Evolutionary conservation across 2,888 invertebrate species (phyloP).

Genomic region (Eurois occulta): DNA sequence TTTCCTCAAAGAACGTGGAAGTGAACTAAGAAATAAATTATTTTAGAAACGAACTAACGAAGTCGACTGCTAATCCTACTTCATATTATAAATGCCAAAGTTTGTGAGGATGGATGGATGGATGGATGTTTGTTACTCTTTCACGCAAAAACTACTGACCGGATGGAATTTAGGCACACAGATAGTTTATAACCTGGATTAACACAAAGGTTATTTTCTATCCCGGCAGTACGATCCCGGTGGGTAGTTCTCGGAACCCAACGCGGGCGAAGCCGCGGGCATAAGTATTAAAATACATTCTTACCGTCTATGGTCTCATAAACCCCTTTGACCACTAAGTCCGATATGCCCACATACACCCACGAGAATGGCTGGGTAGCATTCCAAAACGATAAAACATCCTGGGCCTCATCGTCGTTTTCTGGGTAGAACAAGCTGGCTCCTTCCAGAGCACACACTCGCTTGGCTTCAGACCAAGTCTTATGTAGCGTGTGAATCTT

Average conservation of each 20-base stretch:
- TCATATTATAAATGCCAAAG: too few species aligned
- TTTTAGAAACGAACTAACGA: background rate
- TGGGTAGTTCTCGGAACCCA: too few species aligned
- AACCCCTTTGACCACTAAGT: constrained; percentile 42
- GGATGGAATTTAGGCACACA: too few species aligned
- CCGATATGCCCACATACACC: constrained; percentile 36
- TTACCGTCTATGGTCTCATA: constrained; percentile 42
- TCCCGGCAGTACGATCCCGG: too few species aligned
- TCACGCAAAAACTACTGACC: too few species aligned
- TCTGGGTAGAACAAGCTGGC: constrained; percentile 80
- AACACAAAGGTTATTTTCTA: too few species aligned
- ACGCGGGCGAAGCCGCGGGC: too few species aligned
- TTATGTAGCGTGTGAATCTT: constrained; percentile 80
- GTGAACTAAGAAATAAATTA: background rate
- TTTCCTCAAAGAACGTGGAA: background rate
- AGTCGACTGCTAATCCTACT: background rate
- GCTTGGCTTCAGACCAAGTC: constrained; percentile 79
- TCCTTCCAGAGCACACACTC: constrained; percentile 78
- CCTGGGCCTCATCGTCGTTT: constrained; percentile 72
- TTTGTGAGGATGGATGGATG: too few species aligned
- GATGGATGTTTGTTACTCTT: too few species aligned
- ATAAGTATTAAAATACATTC: background rate
- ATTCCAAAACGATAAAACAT: constrained; percentile 32
- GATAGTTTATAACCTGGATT: too few species aligned
- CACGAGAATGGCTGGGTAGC: constrained; percentile 20